Conservation (phyloP, 2,888 invertebrate species). For the Melinopterus prodromus region DNA sequence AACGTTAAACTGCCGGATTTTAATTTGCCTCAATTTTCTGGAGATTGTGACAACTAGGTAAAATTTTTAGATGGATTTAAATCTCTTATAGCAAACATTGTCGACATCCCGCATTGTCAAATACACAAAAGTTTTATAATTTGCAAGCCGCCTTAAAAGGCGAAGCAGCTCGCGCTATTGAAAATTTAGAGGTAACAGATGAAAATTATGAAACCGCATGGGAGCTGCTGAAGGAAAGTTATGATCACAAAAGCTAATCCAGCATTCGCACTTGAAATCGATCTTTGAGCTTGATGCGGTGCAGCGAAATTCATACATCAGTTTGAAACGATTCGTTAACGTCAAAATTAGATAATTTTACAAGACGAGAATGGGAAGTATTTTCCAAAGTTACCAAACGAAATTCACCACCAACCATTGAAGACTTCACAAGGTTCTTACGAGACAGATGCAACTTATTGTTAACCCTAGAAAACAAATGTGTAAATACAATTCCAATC, state of each 20-base stretch:
- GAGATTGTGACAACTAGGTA: too few species aligned
- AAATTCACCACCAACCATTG: neutral
- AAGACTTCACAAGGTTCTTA: too few species aligned
- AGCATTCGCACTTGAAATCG: constrained; percentile 16
- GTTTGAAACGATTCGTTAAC: constrained; percentile 23
- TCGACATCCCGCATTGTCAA: too few species aligned
- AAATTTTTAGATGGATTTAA: too few species aligned
- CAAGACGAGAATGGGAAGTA: constrained; percentile 28
- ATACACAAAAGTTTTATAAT: constrained; percentile 25
- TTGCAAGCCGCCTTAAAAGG: constrained; percentile 23
- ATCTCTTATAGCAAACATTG: too few species aligned
- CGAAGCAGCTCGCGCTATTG: constrained; percentile 4
- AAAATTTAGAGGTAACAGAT: constrained; percentile 10
- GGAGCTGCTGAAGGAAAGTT: constrained; percentile 18
- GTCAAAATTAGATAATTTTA: constrained; percentile 18
- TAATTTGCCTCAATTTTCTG: too few species aligned
- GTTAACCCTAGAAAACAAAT: neutral
- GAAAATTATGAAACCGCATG: constrained; percentile 22
- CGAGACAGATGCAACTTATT: neutral
- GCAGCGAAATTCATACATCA: constrained; percentile 10
- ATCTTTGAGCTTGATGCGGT: constrained; percentile 10
- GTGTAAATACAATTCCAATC: neutral
- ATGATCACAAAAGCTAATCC: constrained; percentile 9
- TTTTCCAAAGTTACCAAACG: neutral
- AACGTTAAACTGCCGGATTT: too few species aligned